Conservation (phyloP, 2,797 vertebrate genomes). For the Gadopsis marmoratus region DNA sequence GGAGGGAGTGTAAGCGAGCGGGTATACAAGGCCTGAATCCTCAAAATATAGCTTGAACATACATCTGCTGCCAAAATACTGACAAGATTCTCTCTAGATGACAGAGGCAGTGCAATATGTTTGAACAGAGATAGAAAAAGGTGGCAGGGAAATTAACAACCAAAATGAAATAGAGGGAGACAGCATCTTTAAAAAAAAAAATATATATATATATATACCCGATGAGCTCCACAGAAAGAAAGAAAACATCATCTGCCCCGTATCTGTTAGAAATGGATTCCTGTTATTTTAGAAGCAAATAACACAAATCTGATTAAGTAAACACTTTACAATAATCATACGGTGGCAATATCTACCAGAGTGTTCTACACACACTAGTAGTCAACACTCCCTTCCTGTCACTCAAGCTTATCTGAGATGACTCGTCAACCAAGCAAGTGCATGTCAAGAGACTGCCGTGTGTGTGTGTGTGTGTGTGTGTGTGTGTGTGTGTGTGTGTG, state of each 20-base stretch:
- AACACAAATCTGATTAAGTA: slow-evolving; percentile 66
- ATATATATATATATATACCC: slow-evolving; percentile 16
- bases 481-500: slow-evolving; percentile 17
- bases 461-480: slow-evolving; percentile 38
- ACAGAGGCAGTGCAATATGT: slow-evolving; percentile 72
- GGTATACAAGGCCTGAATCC: slow-evolving; percentile 77
- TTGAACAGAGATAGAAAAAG: slow-evolving; percentile 76
- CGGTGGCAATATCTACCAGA: slow-evolving; percentile 57
- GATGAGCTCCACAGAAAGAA: slow-evolving; percentile 32
- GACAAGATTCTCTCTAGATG: slow-evolving; percentile 78
- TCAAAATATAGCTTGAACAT: slow-evolving; percentile 76
- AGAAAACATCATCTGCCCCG: slow-evolving; percentile 15
- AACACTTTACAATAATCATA: slow-evolving; percentile 70
- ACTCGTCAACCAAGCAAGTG: slow-evolving; percentile 82
- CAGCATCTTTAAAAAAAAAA: neutral
- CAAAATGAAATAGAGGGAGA: slow-evolving; percentile 57
- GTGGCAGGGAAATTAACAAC: slow-evolving; percentile 80
- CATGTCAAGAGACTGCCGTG: slow-evolving; percentile 71
- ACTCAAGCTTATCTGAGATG: slow-evolving; percentile 86
- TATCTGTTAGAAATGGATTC: slow-evolving; percentile 43
- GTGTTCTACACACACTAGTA: slow-evolving; percentile 71
- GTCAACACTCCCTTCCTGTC: slow-evolving; percentile 84
- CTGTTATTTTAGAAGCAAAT: slow-evolving; percentile 62
- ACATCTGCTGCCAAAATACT: slow-evolving; percentile 73
- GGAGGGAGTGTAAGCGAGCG: slow-evolving; percentile 61